Evolutionary conservation across 2,797 vertebrate species (phyloP).

Genomic region (Aphelocoma californica): DNA sequence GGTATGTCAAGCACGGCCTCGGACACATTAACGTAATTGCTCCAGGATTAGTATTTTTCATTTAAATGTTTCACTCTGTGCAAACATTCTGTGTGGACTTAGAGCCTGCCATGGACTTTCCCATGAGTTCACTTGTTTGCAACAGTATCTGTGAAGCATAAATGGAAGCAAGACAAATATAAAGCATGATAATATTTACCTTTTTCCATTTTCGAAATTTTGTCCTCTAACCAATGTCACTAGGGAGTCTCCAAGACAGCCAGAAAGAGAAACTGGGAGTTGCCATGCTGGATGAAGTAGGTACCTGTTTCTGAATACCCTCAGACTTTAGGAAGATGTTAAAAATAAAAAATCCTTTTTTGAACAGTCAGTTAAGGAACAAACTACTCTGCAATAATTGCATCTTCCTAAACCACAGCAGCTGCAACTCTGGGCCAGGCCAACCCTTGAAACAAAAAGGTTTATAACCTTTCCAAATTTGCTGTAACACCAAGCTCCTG

Average conservation of each 20-base stretch:
- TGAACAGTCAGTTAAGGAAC: background rate
- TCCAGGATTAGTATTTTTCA: background rate
- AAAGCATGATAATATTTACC: conserved; percentile 6
- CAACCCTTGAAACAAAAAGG: background rate
- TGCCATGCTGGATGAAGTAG: background rate
- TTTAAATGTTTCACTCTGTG: background rate
- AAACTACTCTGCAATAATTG: background rate
- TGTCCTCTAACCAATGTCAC: background rate
- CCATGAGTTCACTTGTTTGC: background rate
- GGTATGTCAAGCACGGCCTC: background rate
- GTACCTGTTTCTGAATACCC: background rate
- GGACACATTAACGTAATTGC: background rate
- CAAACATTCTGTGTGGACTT: background rate
- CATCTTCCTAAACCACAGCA: background rate
- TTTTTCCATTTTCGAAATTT: background rate
- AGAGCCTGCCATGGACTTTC: background rate
- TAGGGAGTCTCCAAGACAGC: background rate
- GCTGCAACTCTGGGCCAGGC: background rate
- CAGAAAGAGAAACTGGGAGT: background rate
- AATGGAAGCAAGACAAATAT: conserved; percentile 4
- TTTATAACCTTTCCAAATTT: background rate
- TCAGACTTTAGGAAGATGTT: background rate
- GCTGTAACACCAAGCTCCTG: background rate
- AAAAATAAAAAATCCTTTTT: background rate
- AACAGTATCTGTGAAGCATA: background rate